Evolutionary conservation across 2,888 invertebrate species (phyloP), one percentile per base, ranked within the genome.

Genomic region (Noctua janthe): DNA sequence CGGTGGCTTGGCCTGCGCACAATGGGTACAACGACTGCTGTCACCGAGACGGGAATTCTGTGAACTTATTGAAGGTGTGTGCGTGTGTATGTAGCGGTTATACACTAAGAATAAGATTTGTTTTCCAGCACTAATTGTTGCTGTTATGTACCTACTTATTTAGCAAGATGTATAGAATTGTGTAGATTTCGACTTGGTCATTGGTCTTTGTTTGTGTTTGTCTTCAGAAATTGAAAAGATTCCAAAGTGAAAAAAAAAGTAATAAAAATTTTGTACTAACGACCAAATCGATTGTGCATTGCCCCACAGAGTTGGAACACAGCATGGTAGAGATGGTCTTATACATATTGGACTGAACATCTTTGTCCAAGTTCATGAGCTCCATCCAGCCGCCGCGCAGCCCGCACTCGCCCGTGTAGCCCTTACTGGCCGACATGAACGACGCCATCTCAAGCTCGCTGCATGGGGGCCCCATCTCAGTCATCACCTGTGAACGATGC

Each of bases 391-490:
- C 99, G 71, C 99, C 99, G 83, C 99, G 98, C 88, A 99, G 98
- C 76, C 99, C 99, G 95, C 99, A 99, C 95, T 99, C 99, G 81
- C 98, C 99, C 97, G 98, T 98, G 95, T 98, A 99, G n/a, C 99
- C 99, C 97, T 99, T 99, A 51, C 99, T 99, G 76, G 98, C 98
- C 0, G 99, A 99, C 98, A 99, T 99, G 97, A 99, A 99, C 78
- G 99, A 99, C 17, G 99, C 99, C 91, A 99, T 96, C 96, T 99
- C 99, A 97, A 99, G 97, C 62, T 96, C 92, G 86, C 94, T 96
- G 96, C 98, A 99, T 0, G 99, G 99, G 35, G 97, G 97, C 0
- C 99, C 99, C 98, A 99, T 98, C 95, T 99, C 99, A 51, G 92
- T 97, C 93, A 99, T 93, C 15, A 99, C 99, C 97, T 97, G 92